Base-by-base conservation (phyloP, 2,888 invertebrate species). In the Amphiduros pacificus region DNA sequence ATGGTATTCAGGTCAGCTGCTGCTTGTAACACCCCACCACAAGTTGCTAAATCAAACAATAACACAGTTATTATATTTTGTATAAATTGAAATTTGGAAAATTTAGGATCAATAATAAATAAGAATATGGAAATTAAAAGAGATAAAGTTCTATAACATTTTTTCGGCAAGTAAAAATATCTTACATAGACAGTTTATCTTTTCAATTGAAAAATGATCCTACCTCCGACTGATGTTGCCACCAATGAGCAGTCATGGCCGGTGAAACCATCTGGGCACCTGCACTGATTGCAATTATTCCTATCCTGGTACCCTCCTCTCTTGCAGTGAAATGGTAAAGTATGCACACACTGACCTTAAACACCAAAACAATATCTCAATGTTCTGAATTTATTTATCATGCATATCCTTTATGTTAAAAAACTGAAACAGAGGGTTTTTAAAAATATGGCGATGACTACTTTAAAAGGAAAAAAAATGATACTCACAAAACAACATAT, bases 401-500 rank as follows among this genome's bases (percentile, higher is more conserved):
- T n/a, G n/a, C n/a, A n/a, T n/a, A n/a, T n/a, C n/a, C n/a, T n/a
- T n/a, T n/a, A n/a, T n/a, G n/a, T n/a, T n/a, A n/a, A n/a, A n/a
- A n/a, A n/a, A n/a, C n/a, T n/a, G n/a, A n/a, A n/a, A n/a, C n/a
- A n/a, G n/a, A n/a, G n/a, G n/a, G n/a, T n/a, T n/a, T n/a, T n/a
- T n/a, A n/a, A n/a, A n/a, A n/a, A n/a, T n/a, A n/a, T n/a, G n/a
- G n/a, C n/a, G n/a, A n/a, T n/a, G n/a, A n/a, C n/a, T n/a, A n/a
- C n/a, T n/a, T n/a, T n/a, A n/a, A n/a, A 9, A 17, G 17, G 11
- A 36, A 36, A 36, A 44, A 40, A 26, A 31, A 48, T 49, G 2
- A 65, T 63, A 36, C 24, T 1, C 5, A 40, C 69, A 69, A 55
- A 68, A 69, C 24, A 53, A 41, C 6, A 56, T 24, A 49, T 69